Base-by-base conservation (phyloP, 1,140 invertebrate genomes). In the Drosophila lacertosa region DNA sequence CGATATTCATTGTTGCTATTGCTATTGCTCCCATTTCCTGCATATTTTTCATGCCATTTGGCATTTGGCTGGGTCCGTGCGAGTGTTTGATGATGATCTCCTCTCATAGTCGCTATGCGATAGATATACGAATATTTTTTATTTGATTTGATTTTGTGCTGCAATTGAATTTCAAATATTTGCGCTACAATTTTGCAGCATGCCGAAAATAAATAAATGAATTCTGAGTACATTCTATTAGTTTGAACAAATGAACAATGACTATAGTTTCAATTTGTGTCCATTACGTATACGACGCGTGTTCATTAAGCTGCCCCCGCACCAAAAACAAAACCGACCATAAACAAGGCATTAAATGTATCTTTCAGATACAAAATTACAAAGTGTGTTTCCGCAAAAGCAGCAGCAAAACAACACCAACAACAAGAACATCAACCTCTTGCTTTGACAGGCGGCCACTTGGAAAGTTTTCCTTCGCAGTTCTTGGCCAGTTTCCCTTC, bases 141-240 rank as follows among this genome's bases (percentile, higher is more conserved):
- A 59, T 77, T 77, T 77, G 26, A 62, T 77, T 86, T 76, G 69
- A 57, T 65, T 66, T 67, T 57, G 44, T 45, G 37, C 37, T 74
- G 74, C 82, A 84, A 88, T 86, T 86, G 81, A 86, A 84, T 84
- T 84, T 77, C 77, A 86, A 84, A 88, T 86, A 83, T 83, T 78
- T 83, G 60, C 33, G 59, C 71, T 66, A 83, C 71, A 74, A 79
- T 76, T 77, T 70, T 39, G 50, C 60, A 62, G 67, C 57, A 63
- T 74, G 40, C 73, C 58, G 68, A 64, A 74, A 67, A 69, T 65
- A 77, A 74, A 75, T 72, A 72, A 73, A 84, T 76, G 62, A 63
- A 80, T 76, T 73, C 53, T 59, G 54, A 80, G 74, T 84, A 68
- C 73, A 64, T 84, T 80, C 75, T 64, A 84, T 84, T 84, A 80